Evolutionary conservation across 1,140 invertebrate species (phyloP), one percentile per base, ranked within the genome.

Genomic region (Drosophila navojoa): DNA sequence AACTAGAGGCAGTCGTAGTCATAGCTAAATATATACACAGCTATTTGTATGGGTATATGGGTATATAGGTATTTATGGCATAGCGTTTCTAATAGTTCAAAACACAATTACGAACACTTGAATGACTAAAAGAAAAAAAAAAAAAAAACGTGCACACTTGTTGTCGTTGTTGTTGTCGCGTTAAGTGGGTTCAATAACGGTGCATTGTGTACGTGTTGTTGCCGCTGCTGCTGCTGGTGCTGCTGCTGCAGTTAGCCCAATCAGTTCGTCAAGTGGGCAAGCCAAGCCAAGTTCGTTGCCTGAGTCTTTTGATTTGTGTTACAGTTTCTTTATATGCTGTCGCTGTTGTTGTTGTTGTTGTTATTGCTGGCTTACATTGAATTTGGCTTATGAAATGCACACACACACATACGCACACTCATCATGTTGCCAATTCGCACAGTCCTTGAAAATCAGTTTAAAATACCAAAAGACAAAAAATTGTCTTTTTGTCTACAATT

Each of bases 141-240:
- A 22, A 55, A 35, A 27, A 54, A 73, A 69, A 69, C 61, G 69
- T 66, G 62, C 11, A 6, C 42, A 49, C 25, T 55, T 50, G 49
- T 29, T 61, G 49, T 9, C 27, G 52, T 35, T 63, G 38, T 29
- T 29, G 32, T 32, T 32, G 32, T 32, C 32, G 32, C 7, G 32
- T 45, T 69, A 85, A 77, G 70, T 85, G 78, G 81, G 81, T 86
- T 86, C 81, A 85, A 82, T 86, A 87, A 87, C 82, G 84, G 82
- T 87, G 82, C 84, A 89, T 89, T 82, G 76, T 84, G 80, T 80
- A 75, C 73, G 78, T 49, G 45, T 49, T 67, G 52, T 47, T 54
- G 64, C 45, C 47, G 57, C 64, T 27, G 42, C 25, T 40, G 38
- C 27, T 29, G 57, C 64, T 27, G 42, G 15, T 40, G 38, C 27